Evolutionary conservation across 2,797 vertebrate genomes (phyloP).

Genomic region (Galagoides demidoff): DNA sequence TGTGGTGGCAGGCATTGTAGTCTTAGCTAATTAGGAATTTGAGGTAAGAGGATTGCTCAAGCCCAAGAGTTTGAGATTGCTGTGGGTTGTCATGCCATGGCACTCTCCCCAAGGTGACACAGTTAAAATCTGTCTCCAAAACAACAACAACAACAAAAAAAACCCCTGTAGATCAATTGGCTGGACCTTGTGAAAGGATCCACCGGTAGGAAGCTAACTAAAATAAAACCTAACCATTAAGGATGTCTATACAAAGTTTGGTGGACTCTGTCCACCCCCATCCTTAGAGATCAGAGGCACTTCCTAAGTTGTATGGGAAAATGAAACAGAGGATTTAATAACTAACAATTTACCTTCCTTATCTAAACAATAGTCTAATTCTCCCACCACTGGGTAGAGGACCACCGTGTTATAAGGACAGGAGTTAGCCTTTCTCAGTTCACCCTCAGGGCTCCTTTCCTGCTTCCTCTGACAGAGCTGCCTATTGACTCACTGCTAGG

Average conservation of each 20-base stretch:
- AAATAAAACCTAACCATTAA: background rate
- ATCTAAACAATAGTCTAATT: background rate
- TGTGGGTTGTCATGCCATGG: too few relatives aligned
- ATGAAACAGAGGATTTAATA: background rate
- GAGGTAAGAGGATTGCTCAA: too few relatives aligned
- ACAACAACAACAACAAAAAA: too few relatives aligned
- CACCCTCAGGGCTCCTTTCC: background rate
- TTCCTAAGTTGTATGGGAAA: background rate
- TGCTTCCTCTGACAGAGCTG: background rate
- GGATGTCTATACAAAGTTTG: background rate
- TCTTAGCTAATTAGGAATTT: too few relatives aligned
- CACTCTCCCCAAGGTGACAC: too few relatives aligned
- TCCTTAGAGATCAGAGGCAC: background rate
- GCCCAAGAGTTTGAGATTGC: too few relatives aligned
- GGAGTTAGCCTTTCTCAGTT: background rate
- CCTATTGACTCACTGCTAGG: background rate
- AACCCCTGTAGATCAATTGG: background rate
- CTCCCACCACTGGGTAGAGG: background rate
- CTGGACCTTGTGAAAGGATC: background rate
- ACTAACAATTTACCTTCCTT: background rate
- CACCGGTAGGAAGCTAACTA: background rate
- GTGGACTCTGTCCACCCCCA: background rate
- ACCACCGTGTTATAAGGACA: background rate
- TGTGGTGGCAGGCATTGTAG: too few relatives aligned
- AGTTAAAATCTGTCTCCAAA: too few relatives aligned